phyloP scores from a whole-genome alignment of 2,888 invertebrate genomes.

The Mellilla xanthometata region DNA sequence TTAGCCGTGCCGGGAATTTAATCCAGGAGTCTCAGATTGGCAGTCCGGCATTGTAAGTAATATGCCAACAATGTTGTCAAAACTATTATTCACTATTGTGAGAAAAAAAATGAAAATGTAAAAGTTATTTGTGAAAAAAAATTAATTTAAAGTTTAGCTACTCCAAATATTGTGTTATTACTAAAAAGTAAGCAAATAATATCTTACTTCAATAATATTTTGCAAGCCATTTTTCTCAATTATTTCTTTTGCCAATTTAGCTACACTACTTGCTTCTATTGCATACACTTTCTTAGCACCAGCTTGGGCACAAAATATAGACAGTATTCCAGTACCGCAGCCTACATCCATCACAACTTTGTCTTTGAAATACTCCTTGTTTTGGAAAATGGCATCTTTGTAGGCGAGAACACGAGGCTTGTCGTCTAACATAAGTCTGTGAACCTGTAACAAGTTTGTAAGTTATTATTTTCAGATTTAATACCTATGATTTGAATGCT shows the following conservation, averaged over 20 bases:
- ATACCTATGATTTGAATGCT: neutral
- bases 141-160: too few species aligned
- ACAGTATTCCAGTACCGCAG: conserved; percentile 94
- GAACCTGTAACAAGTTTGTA: conserved; percentile 80
- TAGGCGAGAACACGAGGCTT: conserved; percentile 89
- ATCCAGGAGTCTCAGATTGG: too few species aligned
- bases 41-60: too few species aligned
- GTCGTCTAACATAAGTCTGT: conserved; percentile 91
- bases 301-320: conserved; percentile 93
- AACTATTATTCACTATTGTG: too few species aligned
- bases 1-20: too few species aligned
- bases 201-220: conserved; percentile 83
- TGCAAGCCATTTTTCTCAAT: conserved; percentile 87
- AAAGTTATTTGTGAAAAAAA: too few species aligned
- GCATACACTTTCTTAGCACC: conserved; percentile 95
- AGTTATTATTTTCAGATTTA: neutral
- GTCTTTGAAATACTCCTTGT: conserved; percentile 85
- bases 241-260: conserved; percentile 84
- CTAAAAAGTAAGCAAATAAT: too few species aligned
- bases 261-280: conserved; percentile 90
- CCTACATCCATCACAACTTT: conserved; percentile 94
- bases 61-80: too few species aligned
- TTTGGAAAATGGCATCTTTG: conserved; percentile 88
- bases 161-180: too few species aligned
- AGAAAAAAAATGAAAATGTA: too few species aligned